Evolutionary conservation across 2,888 invertebrate species (phyloP), one percentile per base, ranked within the genome.

Genomic region (Slavum lentiscoides): DNA sequence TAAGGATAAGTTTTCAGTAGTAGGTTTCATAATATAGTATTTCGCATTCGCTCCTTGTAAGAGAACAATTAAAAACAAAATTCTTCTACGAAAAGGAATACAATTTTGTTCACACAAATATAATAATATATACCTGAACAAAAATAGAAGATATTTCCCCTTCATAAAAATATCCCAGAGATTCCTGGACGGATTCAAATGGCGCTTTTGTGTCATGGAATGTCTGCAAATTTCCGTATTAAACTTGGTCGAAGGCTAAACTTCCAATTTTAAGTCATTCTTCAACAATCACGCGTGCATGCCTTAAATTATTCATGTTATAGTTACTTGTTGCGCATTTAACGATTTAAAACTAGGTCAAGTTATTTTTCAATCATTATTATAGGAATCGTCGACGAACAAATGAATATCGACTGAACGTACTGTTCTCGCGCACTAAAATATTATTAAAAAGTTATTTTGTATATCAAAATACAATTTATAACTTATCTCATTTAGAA

Each of bases 291-390:
- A 74, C 74, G 66, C 21, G 66, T 21, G 66, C 55, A 53, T 66
- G 74, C 17, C 55, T 64, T 74, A 74, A 74, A 74, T 74, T 66
- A 74, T 74, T 74, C 74, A 74, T 74, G 74, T 2, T 37, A 19
- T 5, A 55, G 11, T 19, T 64, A 74, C 74, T 66, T 74, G 74
- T 74, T 74, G 74, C 74, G 37, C 74, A 9, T 74, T 39, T 66
- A 23, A 66, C 74, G 66, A 66, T 23, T 74, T 19, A 21, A 66
- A 74, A 66, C 39, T 55, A 21, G 64, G 66, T 74, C 74, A 39
- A n/a, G 21, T 55, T 62, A 17, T 68, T 66, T 62, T 13, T 23
- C 9, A 9, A 61, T 11, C 23, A 55, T 19, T 55, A 53, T 53
- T 30, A 30, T 53, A 15, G 13, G 13, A 53, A 53, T 53, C 53